Percentiles rank a stretch among this genome's conserved stretches.
phyloP scores from a whole-genome alignment of 2,888 invertebrate genomes.

The Periphyllus acericola region DNA sequence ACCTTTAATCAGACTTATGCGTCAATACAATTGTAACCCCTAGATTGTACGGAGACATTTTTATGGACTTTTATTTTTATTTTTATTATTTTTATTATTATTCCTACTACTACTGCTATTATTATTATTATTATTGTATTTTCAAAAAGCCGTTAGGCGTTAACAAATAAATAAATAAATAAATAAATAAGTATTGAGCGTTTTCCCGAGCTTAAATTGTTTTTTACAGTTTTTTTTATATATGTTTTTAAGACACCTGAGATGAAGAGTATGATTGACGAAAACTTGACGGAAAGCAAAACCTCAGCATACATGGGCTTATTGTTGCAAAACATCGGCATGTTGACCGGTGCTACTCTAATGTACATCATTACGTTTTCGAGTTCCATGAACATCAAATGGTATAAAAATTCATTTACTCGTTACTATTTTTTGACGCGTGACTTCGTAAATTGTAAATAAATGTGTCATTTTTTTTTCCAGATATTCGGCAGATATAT shows the following conservation, averaged over 20 bases:
- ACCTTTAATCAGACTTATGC: too few species aligned
- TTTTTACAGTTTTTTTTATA: too few species aligned
- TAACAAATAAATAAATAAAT: too few species aligned
- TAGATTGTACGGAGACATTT: too few species aligned
- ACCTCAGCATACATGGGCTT: slow-evolving; percentile 67
- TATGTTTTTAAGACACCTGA: slow-evolving; percentile 67
- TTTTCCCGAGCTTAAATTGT: too few species aligned
- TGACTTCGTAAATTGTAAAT: not conserved
- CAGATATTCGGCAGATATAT: not conserved
- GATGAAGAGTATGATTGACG: slow-evolving; percentile 69
- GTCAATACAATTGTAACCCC: too few species aligned
- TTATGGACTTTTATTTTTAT: too few species aligned
- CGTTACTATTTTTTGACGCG: not conserved
- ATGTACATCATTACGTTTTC: slow-evolving; percentile 67
- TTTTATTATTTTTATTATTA: too few species aligned
- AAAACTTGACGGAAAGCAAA: slow-evolving; percentile 67
- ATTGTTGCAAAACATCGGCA: slow-evolving; percentile 69
- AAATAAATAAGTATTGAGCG: too few species aligned
- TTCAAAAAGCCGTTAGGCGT: too few species aligned
- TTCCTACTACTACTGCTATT: too few species aligned
- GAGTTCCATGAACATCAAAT: not conserved
- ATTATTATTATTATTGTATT: too few species aligned
- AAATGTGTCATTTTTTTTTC: not conserved
- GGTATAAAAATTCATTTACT: not conserved
- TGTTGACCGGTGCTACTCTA: slow-evolving; percentile 67